A percentile compares a stretch with the other conserved stretches of the same genome.
Evolutionary conservation across 1,140 invertebrate species (phyloP).

Genomic region (Megalopta genalis): DNA sequence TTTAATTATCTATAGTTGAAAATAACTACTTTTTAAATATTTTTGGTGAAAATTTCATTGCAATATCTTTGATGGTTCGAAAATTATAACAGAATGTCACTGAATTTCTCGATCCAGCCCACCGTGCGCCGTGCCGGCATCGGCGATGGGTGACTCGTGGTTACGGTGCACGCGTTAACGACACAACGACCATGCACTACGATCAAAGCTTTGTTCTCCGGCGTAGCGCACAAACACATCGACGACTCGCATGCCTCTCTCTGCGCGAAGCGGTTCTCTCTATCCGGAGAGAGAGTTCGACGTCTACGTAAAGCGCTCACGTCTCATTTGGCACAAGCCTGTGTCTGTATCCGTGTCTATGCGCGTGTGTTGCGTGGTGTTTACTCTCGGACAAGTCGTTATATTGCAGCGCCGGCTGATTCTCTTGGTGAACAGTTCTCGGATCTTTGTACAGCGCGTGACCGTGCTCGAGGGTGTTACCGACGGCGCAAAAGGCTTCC

Average conservation of each 20-base stretch:
- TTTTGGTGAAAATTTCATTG: too few relatives aligned
- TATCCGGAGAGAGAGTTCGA: background rate
- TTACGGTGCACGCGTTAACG: slow-evolving; percentile 36
- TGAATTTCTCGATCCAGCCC: too few relatives aligned
- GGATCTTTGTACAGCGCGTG: slow-evolving; percentile 44
- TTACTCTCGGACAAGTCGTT: slow-evolving; percentile 6
- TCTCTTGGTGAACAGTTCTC: slow-evolving; percentile 40
- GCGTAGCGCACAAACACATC: slow-evolving; percentile 22
- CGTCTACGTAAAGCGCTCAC: slow-evolving; percentile 32
- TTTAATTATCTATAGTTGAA: too few relatives aligned
- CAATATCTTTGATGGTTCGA: too few relatives aligned
- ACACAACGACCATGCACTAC: slow-evolving; percentile 58
- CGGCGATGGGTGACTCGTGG: slow-evolving; percentile 46
- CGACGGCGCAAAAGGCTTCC: slow-evolving; percentile 10
- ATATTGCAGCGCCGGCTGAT: slow-evolving; percentile 14
- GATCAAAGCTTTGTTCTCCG: slow-evolving; percentile 59
- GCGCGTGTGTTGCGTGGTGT: background rate
- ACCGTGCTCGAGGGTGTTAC: slow-evolving; percentile 57
- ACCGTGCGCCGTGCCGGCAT: slow-evolving; percentile 20
- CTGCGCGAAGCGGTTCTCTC: slow-evolving; percentile 9
- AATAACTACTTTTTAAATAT: too few relatives aligned
- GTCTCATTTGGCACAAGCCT: slow-evolving; percentile 27
- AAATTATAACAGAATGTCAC: too few relatives aligned
- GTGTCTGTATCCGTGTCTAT: background rate
- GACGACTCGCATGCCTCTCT: slow-evolving; percentile 54